A percentile compares a stretch with the other conserved stretches of the same genome.
Conservation (phyloP, 2,888 invertebrate species). For the Ceramica pisi region DNA sequence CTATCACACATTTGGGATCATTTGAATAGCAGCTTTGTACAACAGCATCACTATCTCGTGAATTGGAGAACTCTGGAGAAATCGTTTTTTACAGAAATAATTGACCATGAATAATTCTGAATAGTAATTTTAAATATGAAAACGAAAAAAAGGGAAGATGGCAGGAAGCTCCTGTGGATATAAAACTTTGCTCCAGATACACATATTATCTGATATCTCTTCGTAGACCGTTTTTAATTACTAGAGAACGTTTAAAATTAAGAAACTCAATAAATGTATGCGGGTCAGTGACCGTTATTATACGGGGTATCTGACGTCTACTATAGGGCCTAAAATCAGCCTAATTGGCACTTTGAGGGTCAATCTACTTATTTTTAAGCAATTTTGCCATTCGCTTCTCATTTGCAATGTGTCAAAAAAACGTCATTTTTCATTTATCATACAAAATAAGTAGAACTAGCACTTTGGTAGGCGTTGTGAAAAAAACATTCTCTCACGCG, state of each 20-base stretch:
- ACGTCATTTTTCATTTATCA: no score
- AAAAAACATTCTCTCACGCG: slow-evolving; percentile 7
- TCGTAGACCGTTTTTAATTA: no score
- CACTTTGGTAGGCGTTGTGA: background rate
- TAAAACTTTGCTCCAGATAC: no score
- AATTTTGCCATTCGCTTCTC: background rate
- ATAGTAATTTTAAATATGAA: background rate
- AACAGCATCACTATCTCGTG: background rate
- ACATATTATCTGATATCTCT: no score
- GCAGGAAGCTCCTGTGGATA: background rate
- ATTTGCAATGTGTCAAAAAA: background rate
- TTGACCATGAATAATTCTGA: background rate
- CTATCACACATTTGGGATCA: background rate
- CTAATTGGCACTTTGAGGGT: background rate
- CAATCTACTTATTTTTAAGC: background rate
- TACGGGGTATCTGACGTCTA: no score
- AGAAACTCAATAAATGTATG: no score
- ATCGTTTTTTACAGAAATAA: background rate
- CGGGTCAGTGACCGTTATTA: no score
- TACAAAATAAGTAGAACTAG: no score
- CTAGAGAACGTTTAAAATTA: no score
- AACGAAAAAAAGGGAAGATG: background rate
- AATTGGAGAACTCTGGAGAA: background rate
- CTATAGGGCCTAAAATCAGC: no score
- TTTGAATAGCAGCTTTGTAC: background rate